Percentiles rank a stretch among this genome's conserved stretches.
Evolutionary conservation across 2,888 invertebrate genomes (phyloP).

Genomic region (Sinhomidia bicolor): DNA sequence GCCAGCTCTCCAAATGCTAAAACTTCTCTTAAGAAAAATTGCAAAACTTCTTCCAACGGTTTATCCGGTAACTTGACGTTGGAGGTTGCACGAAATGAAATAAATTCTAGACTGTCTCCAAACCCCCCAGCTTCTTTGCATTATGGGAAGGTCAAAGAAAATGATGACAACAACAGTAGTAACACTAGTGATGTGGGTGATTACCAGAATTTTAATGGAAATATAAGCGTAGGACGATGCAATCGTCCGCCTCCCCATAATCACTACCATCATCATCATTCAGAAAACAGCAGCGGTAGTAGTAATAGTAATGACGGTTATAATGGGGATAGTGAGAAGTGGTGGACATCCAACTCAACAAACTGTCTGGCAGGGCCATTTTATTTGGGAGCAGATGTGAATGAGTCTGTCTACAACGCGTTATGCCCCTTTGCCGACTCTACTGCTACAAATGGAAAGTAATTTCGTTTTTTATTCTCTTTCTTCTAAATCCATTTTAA

Average conservation of each 20-base stretch:
- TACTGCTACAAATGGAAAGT: constrained; percentile 58
- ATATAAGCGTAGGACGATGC: constrained; percentile 43
- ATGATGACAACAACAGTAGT: neutral
- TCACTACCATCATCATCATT: constrained; percentile 30
- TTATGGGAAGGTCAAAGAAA: neutral
- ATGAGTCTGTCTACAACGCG: constrained; percentile 62
- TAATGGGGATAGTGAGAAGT: constrained; percentile 1
- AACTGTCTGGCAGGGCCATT: constrained; percentile 73
- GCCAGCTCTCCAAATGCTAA: constrained; percentile 3
- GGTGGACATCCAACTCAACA: constrained; percentile 48
- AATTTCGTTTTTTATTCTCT: constrained; percentile 38
- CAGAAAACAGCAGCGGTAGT: constrained; percentile 6
- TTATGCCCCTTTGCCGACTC: constrained; percentile 62
- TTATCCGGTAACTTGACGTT: neutral
- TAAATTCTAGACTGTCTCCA: constrained; percentile 50
- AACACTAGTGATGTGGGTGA: neutral
- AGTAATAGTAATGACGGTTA: constrained; percentile 31
- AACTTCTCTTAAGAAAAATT: neutral
- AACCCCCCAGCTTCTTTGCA: constrained; percentile 45
- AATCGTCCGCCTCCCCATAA: constrained; percentile 27
- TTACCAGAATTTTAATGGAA: constrained; percentile 54
- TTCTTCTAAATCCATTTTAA: constrained; percentile 49
- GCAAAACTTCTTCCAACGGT: neutral
- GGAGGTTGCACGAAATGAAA: constrained; percentile 38
- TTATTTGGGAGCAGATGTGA: constrained; percentile 58